Percentiles rank a stretch among this genome's conserved stretches.
Evolutionary conservation across 2,888 invertebrate species (phyloP).

Genomic region (Xylota segnis): DNA sequence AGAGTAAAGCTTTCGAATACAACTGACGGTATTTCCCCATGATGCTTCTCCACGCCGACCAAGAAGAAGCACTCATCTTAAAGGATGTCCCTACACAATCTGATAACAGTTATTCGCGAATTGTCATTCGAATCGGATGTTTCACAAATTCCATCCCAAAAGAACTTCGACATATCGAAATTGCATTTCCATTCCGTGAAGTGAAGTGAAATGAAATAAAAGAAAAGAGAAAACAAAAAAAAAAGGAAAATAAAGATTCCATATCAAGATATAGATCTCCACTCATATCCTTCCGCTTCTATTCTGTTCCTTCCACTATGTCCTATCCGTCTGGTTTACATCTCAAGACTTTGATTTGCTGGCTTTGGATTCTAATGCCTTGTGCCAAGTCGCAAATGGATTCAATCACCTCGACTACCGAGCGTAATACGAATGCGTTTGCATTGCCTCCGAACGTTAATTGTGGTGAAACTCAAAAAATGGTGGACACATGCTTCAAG

Average conservation of each 20-base stretch:
- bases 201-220: slow-evolving; percentile 2
- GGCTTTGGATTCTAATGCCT: slow-evolving; percentile 27
- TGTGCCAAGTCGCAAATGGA: slow-evolving; percentile 42
- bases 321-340: slow-evolving; percentile 3
- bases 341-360: slow-evolving; percentile 25
- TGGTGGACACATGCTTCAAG: slow-evolving; percentile 83
- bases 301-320: slow-evolving; percentile 4
- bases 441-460: slow-evolving; percentile 52
- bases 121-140: slow-evolving; percentile 16
- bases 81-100: slow-evolving; percentile 2
- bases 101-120: slow-evolving; percentile 44
- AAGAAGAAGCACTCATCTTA: not conserved
- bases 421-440: slow-evolving; percentile 9
- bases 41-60: not conserved
- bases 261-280: not conserved
- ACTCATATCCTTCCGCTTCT: not conserved
- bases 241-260: no score
- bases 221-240: not conserved
- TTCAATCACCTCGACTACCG: slow-evolving; percentile 18
- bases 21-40: not conserved
- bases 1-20: slow-evolving; percentile 7
- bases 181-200: not conserved
- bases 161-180: not conserved
- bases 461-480: slow-evolving; percentile 82
- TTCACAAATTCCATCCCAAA: not conserved